phyloP scores from a whole-genome alignment of 2,888 invertebrate genomes.

The Euphydryas editha region DNA sequence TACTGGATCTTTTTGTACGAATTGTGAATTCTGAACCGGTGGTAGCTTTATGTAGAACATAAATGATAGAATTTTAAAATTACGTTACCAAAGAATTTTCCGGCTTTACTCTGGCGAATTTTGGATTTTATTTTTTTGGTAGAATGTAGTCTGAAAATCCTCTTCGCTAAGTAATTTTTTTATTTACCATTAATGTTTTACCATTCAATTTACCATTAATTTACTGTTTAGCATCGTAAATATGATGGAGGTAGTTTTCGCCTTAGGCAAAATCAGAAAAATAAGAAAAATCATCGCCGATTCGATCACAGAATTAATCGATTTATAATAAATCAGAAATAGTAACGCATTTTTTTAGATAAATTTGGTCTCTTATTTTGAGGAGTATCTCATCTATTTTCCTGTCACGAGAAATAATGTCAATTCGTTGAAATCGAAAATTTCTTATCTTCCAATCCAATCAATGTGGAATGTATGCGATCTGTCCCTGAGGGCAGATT shows the following conservation, averaged over 20 bases:
- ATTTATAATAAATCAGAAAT: background rate
- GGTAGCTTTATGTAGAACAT: background rate
- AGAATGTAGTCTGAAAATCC: background rate
- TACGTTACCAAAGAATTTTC: background rate
- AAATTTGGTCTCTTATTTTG: background rate
- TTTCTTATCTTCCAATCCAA: constrained; percentile 23
- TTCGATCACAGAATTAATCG: background rate
- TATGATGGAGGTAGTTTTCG: too few species aligned
- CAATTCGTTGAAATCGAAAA: constrained; percentile 20
- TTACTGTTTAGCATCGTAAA: too few species aligned
- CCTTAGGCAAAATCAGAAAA: too few species aligned
- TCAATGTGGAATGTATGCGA: constrained; percentile 27
- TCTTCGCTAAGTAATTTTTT: background rate
- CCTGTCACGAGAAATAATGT: constrained; percentile 3
- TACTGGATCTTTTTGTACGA: background rate
- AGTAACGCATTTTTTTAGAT: background rate
- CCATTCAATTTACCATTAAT: too few species aligned
- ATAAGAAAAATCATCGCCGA: too few species aligned
- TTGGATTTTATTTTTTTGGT: background rate
- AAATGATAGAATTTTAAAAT: constrained; percentile 3
- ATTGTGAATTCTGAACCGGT: background rate
- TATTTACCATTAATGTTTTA: too few species aligned
- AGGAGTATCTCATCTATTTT: background rate
- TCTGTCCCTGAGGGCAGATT: constrained; percentile 31
- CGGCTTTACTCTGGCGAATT: background rate